These are phyloP conservation scores for Sericinus montela DNA, from an alignment of 2,888 invertebrate species.

Conservation along the genomic window DNA sequence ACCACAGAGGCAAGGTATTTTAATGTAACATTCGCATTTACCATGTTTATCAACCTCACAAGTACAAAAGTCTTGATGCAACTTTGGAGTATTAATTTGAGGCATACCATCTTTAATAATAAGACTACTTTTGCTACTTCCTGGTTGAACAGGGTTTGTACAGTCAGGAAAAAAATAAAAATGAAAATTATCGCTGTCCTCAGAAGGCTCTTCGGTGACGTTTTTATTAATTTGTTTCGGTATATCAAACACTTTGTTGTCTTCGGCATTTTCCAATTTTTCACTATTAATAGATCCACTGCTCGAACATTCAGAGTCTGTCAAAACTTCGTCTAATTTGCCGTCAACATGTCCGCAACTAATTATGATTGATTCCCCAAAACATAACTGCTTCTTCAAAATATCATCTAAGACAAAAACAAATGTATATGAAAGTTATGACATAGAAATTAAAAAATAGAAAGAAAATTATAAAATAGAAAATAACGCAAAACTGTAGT, in stretches of 20 bases:
- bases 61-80: conserved; percentile 36
- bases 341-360: conserved; percentile 69
- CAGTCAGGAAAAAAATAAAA: conserved; percentile 72
- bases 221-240: conserved; percentile 33
- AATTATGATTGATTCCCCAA: conserved; percentile 75
- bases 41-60: conserved; percentile 47
- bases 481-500: too few species aligned
- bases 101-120: conserved; percentile 58
- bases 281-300: conserved; percentile 40
- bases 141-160: conserved; percentile 36
- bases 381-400: conserved; percentile 69
- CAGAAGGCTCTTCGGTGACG: conserved; percentile 27
- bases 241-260: conserved; percentile 31
- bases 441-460: too few species aligned
- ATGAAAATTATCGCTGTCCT: conserved; percentile 56
- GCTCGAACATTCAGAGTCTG: conserved; percentile 65
- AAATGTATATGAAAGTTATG: too few species aligned
- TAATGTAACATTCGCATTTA: conserved; percentile 48
- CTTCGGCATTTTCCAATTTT: conserved; percentile 36
- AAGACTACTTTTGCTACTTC: conserved; percentile 51
- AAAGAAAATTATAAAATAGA: too few species aligned
- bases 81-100: conserved; percentile 43
- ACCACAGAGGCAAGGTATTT: conserved; percentile 59
- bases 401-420: conserved; percentile 56
- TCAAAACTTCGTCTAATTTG: conserved; percentile 44